Percentiles rank a stretch among this genome's conserved stretches.
phyloP scores from a whole-genome alignment of 2,113 vertebrate species.

The Aegotheles bennettii region DNA sequence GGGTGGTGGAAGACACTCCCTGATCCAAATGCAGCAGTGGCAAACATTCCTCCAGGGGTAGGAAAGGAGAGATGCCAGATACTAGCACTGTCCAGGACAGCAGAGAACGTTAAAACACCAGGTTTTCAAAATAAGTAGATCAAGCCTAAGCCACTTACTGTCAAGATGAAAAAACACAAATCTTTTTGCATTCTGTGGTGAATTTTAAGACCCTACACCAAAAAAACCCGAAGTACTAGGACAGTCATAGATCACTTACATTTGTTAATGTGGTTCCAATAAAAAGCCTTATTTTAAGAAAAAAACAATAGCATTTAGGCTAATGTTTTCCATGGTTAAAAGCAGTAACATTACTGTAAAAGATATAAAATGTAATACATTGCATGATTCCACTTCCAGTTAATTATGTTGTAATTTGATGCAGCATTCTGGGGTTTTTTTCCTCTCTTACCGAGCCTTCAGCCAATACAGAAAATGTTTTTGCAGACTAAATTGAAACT shows the following conservation, averaged over 20 bases:
- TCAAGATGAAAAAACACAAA: background rate
- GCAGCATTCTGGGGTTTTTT: background rate
- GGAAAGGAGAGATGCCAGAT: background rate
- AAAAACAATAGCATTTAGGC: background rate
- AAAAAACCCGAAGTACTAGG: background rate
- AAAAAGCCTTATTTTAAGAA: background rate
- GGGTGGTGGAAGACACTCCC: too few relatives aligned
- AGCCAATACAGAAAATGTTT: background rate
- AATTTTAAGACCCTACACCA: background rate
- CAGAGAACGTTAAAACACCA: background rate
- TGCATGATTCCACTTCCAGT: background rate
- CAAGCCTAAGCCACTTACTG: background rate
- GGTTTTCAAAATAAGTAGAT: background rate
- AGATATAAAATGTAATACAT: background rate
- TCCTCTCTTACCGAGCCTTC: background rate
- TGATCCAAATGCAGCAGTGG: fast-evolving
- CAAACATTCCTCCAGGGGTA: fast-evolving
- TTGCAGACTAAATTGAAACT: background rate
- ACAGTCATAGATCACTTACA: background rate
- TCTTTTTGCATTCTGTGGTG: background rate
- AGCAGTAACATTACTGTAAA: background rate
- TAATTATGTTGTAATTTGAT: background rate
- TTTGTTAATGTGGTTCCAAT: background rate
- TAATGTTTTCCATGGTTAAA: background rate
- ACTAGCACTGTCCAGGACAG: background rate